Base-by-base conservation (phyloP, 35 echinoderm and acorn worm species). In the Hemicentrotus pulcherrimus region DNA sequence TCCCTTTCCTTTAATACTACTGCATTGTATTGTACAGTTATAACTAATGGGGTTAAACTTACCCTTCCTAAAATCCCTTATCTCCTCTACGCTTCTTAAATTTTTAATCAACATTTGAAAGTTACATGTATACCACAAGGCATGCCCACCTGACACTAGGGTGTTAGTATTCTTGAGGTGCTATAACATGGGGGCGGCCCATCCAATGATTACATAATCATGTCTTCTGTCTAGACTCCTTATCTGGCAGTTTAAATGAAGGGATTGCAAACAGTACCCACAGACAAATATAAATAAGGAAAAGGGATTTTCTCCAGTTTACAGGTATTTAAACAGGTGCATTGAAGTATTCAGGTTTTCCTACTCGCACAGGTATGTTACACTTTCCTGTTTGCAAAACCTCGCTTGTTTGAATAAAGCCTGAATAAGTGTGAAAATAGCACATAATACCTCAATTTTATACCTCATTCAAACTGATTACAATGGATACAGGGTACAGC, bases 311-410 rank as follows among this genome's bases (percentile, higher is more conserved):
- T 32, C 88, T 47, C 46, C 32, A 33, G 32, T 32, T 90, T 46
- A 41, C 32, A 90, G 31, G 87, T 89, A 90, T 90, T 90, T 90
- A 90, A 47, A 90, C 88, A 90, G 88, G 88, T 90, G 88, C 46
- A 90, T 45, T 78, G 18, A 1, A 78, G 65, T 78, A 78, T 78
- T 78, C 65, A n/a, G 4, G 22, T 78, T 78, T n/a, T n/a, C 65
- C 65, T 78, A 4, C 65, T 78, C 19, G 19, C 65, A 78, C 28
- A n/a, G 65, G 22, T 78, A 22, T n/a, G 65, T 78, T 78, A 78
- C 65, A 78, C 65, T 78, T 28, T 78, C 19, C 65, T 28, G 7
- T 78, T 78, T 78, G 19, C 65, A 78, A 78, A 22, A 18, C 19
- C 24, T 78, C 28, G 4, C 65, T 22, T 78, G 22, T 24, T 71